Evolutionary conservation across 2,888 invertebrate species (phyloP), one percentile per base, ranked within the genome.

Genomic region (Mesorhabditis spiculigera): DNA sequence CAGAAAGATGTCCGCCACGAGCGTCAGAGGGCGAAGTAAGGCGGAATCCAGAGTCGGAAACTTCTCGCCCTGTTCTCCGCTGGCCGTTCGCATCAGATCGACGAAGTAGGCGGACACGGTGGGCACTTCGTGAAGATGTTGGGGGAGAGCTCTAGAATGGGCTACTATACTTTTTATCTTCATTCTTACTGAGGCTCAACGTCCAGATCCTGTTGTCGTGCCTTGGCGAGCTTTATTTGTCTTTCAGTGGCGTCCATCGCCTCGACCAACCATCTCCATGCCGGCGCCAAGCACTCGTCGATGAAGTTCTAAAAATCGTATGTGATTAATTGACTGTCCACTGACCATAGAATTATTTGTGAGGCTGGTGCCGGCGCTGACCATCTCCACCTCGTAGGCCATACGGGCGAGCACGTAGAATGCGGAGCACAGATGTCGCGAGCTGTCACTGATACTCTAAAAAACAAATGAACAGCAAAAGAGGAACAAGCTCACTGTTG

Each of bases 221-320:
- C 10, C n/a, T 50, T 50, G 10, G 58, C 58, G 10, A 50, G 28
- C 74, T 67, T 66, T 4, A 98, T 89, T 87, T 97, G 96, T 0
- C 95, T 95, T 88, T 98, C 98, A 0, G 95, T 95, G 1, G 95
- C 93, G 86, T 98, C 97, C 95, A 98, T 94, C 4, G 97, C 93
- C 0, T 93, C 93, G 75, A 95, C 90, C 65, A 98, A 89, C 98
- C 98, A 98, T 86, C 94, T 93, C 97, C 97, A 98, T 0, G 95
- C 95, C 41, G 64, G 16, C 67, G 69, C 66, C 43, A 69, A 45
- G 16, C 86, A 86, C 4, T 86, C 86, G 41, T 86, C 86, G 63
- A 50, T 50, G 58, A 13, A 50, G 10, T 50, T 50, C 28, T 28
- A 28, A 28, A 28, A 28, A 28, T 1, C 28, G 28, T 3, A 28